Base-by-base conservation (phyloP, 2,113 vertebrate genomes). In the Hemibates koningsi region DNA sequence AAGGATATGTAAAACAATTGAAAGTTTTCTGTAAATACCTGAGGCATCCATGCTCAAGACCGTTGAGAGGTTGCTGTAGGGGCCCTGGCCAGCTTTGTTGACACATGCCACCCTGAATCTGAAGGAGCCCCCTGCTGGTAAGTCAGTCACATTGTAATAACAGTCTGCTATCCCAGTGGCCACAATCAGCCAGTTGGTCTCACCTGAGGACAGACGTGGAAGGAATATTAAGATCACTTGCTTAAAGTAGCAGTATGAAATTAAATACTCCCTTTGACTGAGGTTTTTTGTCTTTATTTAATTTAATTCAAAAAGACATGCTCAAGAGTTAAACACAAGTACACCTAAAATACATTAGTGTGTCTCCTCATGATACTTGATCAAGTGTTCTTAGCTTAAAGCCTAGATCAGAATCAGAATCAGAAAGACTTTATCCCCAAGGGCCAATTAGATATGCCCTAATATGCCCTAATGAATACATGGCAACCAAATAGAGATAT, bases 31-130 rank as follows among this genome's bases (percentile, higher is more conserved):
- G 0, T 21, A 73, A 76, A 14, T 90, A 99, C 98, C 98, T 95
- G 93, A 88, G 2, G 81, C 85, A 36, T 97, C 97, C 32, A 99
- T 84, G 59, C 93, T 86, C 76, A 99, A 96, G 27, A 95, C 96
- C 52, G 95, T 96, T 1, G 98, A 99, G 9, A 96, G 94, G 88
- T 94, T 97, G 92, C 99, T 99, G 95, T 98, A 99, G 21, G 98
- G 98, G 13, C 99, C 98, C 88, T 99, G 98, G 11, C 99, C 99
- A 0, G 99, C 98, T 71, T 99, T 99, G 92, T 99, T 99, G 76
- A 97, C 96, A 90, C 99, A 99, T 61, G 98, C 98, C 92, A 99
- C 98, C 12, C 98, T 98, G 93, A 99, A 99, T 89, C 96, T 97
- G 95, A 97, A 95, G 0, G 96, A 13, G 78, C 96, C 90, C 9